phyloP scores from a whole-genome alignment of 2,113 vertebrate genomes.

The Falcunculus frontatus region DNA sequence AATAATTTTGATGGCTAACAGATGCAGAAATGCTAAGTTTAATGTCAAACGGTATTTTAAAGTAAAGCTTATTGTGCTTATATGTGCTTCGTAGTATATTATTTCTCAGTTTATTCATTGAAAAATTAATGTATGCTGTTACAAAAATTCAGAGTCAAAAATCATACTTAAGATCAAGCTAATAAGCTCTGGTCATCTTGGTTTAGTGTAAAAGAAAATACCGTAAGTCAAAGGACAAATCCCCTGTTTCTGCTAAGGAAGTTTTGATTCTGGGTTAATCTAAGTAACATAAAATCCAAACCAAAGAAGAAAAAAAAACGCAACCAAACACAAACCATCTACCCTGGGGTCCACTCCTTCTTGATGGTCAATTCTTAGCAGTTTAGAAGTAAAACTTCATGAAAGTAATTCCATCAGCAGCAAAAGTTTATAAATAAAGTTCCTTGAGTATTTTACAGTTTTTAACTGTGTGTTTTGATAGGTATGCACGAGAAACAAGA shows the following conservation, averaged over 20 bases:
- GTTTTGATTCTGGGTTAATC: background rate
- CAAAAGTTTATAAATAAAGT: background rate
- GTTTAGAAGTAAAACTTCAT: background rate
- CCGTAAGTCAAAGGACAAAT: background rate
- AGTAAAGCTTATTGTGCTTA: background rate
- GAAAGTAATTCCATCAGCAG: background rate
- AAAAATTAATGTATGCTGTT: background rate
- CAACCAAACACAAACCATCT: background rate
- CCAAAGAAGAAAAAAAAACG: background rate
- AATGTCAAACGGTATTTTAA: background rate
- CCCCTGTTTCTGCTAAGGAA: background rate
- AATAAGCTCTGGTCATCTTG: background rate
- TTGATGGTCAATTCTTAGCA: background rate
- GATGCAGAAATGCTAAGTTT: background rate
- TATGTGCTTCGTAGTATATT: background rate
- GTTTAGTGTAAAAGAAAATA: background rate
- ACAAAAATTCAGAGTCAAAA: background rate
- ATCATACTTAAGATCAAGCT: background rate
- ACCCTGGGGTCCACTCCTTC: background rate
- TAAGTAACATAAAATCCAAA: background rate
- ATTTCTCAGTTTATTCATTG: background rate
- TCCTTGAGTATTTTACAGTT: background rate
- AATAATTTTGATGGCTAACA: background rate
- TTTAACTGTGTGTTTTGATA: conserved; percentile 54
- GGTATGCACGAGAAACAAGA: conserved; percentile 81